Percentiles rank a stretch among this genome's conserved stretches.
Evolutionary conservation across 1,140 invertebrate species (phyloP).

Genomic region (Lasioglossum baleicum): DNA sequence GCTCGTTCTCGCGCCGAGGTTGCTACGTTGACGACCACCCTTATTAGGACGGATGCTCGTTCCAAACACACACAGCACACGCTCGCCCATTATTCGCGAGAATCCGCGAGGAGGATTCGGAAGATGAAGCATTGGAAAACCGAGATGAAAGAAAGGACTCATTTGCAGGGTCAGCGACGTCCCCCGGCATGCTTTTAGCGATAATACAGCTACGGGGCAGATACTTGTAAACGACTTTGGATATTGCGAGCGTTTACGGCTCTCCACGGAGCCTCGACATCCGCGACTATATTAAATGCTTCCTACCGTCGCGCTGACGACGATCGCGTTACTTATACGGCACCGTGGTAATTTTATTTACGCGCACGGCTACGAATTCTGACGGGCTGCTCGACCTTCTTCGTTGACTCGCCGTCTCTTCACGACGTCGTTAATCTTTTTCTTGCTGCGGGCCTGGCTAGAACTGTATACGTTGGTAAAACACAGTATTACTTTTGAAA

Average conservation of each 20-base stretch:
- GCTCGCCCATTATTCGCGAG: no score
- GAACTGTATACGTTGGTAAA: no score
- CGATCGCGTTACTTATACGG: neutral
- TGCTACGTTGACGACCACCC: neutral
- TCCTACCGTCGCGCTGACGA: neutral
- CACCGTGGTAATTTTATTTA: neutral
- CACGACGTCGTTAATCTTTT: no score
- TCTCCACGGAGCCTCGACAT: neutral
- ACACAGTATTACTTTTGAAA: no score
- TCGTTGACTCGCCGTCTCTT: no score
- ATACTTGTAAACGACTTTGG: neutral
- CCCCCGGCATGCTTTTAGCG: neutral
- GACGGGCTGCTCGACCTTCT: neutral
- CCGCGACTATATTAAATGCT: neutral
- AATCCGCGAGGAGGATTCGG: neutral
- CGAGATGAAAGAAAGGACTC: neutral
- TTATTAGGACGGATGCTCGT: conserved; percentile 14
- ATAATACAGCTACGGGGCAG: neutral
- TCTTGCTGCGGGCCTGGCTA: no score
- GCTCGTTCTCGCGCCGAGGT: conserved; percentile 2
- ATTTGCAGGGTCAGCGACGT: neutral
- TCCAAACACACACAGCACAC: neutral
- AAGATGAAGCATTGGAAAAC: neutral
- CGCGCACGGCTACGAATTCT: neutral
- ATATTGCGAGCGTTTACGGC: neutral